Base-by-base conservation (phyloP, 2,797 vertebrate genomes). In the Sternotherus odoratus region DNA sequence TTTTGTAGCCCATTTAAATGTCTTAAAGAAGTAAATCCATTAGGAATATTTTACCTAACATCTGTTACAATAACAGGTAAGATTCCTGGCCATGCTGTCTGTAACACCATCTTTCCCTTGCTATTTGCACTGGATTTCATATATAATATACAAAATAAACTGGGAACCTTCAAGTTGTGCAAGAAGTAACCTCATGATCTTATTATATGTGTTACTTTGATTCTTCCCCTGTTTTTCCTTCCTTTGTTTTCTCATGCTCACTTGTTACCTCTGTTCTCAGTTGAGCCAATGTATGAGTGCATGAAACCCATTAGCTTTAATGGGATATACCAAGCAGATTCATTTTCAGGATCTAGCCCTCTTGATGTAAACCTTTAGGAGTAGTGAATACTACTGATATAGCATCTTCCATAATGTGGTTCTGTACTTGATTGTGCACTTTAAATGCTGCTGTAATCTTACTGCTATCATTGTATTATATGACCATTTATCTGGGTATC, bases 111-210 rank as follows among this genome's bases (percentile, higher is more conserved):
- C 2, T 17, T 77, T 83, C 16, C 28, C 8, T 51, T 72, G 60
- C 2, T 77, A 30, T 82, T 87, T 90, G 16, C 1, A 16, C 2
- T 48, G 3, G 3, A 1, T 43, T 89, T 91, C 5, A 69, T 87
- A 57, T 43, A 77, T 3, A 87, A 75, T 46, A 75, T 28, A 90
- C 26, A 84, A 86, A 5, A 12, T 43, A 74, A 93, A 69, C 49
- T 21, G 16, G 21, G 4, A 79, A 19, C 7, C 69, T 86, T 23
- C 16, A 24, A 3, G 33, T 85, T 92, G 85, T 5, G 26, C 33
- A 79, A 80, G 39, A 48, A 60, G 53, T 80, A 30, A 24, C 5
- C 51, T 54, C 19, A 28, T 5, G 50, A 46, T 57, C 13, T 57
- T 56, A 57, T 57, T 56, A 57, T 46, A 26, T 24, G 24, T 53